Evolutionary conservation across 2,113 vertebrate species (phyloP).

Genomic region (Forbesichthys papilliferus): DNA sequence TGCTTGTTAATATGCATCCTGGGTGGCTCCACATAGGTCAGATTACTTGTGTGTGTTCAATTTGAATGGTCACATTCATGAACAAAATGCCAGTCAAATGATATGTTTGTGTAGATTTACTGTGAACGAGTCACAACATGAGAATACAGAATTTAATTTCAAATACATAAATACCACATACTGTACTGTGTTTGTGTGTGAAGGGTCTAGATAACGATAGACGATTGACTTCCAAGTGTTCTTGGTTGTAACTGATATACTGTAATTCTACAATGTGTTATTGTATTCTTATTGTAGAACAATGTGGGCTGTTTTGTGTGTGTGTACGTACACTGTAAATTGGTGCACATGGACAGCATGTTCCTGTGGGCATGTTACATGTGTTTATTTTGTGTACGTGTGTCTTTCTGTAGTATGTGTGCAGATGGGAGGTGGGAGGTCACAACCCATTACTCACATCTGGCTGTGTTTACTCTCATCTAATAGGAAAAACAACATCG

Average conservation of each 20-base stretch:
- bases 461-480: constrained; percentile 60
- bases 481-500: constrained; percentile 63
- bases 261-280: too few relatives aligned
- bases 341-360: not conserved
- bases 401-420: not conserved
- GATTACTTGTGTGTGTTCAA: not conserved
- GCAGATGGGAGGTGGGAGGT: constrained; percentile 36
- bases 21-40: too few relatives aligned
- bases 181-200: too few relatives aligned
- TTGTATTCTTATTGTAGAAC: too few relatives aligned
- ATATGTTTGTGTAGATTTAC: not conserved
- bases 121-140: too few relatives aligned
- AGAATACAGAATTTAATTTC: too few relatives aligned
- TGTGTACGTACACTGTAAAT: not conserved
- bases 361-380: not conserved
- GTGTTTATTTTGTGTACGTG: not conserved
- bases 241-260: not conserved
- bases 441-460: constrained; percentile 54
- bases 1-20: not conserved
- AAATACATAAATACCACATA: too few relatives aligned
- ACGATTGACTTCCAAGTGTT: not conserved
- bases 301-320: too few relatives aligned
- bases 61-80: not conserved
- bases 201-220: too few relatives aligned
- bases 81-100: not conserved